phyloP scores from a whole-genome alignment of 2,888 invertebrate species.

The Aporophyla nigra region DNA sequence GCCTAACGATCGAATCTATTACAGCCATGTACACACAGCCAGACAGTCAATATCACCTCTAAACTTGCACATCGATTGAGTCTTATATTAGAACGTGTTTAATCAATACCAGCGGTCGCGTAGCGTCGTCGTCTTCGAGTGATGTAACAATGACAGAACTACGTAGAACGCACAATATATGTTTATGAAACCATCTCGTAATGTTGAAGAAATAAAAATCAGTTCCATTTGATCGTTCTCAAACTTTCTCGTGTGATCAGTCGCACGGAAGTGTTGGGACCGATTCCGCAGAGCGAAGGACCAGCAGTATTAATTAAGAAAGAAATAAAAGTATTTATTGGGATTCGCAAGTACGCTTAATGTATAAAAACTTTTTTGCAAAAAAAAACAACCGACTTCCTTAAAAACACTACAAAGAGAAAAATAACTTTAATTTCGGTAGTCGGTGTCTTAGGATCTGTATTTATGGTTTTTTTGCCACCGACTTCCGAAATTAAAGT shows the following conservation, averaged over 20 bases:
- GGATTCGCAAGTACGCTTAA: too few species aligned
- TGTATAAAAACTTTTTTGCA: too few species aligned
- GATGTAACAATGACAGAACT: conserved; percentile 64
- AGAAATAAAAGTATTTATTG: too few species aligned
- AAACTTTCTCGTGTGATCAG: conserved; percentile 21
- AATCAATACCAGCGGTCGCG: conserved; percentile 62
- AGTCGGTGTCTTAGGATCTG: too few species aligned
- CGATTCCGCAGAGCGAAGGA: background rate
- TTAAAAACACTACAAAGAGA: too few species aligned
- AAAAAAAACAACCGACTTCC: too few species aligned
- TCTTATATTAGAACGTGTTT: conserved; percentile 61
- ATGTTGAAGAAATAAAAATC: conserved; percentile 52
- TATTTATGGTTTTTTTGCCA: too few species aligned
- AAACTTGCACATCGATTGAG: conserved; percentile 55
- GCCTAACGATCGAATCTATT: background rate
- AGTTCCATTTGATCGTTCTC: conserved; percentile 29
- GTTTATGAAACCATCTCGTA: conserved; percentile 57
- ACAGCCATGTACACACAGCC: conserved; percentile 6
- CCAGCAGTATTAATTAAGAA: background rate
- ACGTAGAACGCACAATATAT: conserved; percentile 48
- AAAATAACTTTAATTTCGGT: too few species aligned
- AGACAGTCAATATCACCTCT: conserved; percentile 37
- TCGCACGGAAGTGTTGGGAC: background rate
- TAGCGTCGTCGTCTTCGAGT: conserved; percentile 46
- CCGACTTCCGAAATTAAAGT: too few species aligned